A percentile compares a stretch with the other conserved stretches of the same genome.
phyloP scores from a whole-genome alignment of 2,888 invertebrate species.

The Leptogaster cylindrica region DNA sequence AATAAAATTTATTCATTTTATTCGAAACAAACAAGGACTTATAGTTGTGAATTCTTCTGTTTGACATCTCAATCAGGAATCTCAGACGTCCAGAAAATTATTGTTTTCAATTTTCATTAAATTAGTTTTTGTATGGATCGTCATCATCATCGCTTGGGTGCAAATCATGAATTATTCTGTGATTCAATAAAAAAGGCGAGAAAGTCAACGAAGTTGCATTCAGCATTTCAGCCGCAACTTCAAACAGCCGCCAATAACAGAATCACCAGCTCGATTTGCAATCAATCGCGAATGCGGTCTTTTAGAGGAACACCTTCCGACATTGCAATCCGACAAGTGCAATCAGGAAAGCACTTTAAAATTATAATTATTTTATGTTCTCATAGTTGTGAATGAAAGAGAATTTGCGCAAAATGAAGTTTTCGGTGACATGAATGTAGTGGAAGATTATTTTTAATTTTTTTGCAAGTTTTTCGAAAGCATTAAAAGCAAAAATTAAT shows the following conservation, averaged over 20 bases:
- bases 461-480: too few species aligned
- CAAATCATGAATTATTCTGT: slow-evolving; percentile 42
- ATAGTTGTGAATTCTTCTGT: slow-evolving; percentile 38
- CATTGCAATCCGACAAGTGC: slow-evolving; percentile 1
- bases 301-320: slow-evolving; percentile 26
- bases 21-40: slow-evolving; percentile 33
- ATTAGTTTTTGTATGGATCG: slow-evolving; percentile 43
- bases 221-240: slow-evolving; percentile 21
- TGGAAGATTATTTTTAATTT: too few species aligned
- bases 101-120: slow-evolving; percentile 48
- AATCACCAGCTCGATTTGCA: slow-evolving; percentile 16
- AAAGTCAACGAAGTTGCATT: slow-evolving; percentile 32
- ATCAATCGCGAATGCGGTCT: slow-evolving; percentile 27
- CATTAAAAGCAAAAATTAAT: too few species aligned
- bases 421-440: background rate
- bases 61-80: slow-evolving; percentile 47
- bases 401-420: background rate
- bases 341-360: slow-evolving; percentile 26
- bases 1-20: slow-evolving; percentile 41
- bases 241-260: slow-evolving; percentile 14
- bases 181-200: slow-evolving; percentile 21
- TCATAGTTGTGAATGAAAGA: too few species aligned
- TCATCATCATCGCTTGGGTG: slow-evolving; percentile 33
- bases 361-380: slow-evolving; percentile 30
- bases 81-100: slow-evolving; percentile 45